Conservation (phyloP, 1,140 invertebrate genomes). For the Sarcophaga bullata region DNA sequence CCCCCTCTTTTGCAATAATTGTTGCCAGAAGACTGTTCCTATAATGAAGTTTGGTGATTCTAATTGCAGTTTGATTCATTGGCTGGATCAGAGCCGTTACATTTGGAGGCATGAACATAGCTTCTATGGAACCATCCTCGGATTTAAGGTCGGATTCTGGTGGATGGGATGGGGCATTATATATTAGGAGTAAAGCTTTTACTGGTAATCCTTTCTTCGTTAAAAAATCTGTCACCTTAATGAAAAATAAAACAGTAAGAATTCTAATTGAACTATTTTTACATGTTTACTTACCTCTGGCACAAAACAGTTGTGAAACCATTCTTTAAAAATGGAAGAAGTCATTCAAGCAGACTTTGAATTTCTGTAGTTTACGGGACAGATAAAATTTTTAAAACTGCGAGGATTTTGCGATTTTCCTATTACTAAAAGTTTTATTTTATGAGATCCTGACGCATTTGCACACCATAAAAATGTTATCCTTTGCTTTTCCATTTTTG, state of each 20-base stretch:
- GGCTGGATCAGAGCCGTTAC: neutral
- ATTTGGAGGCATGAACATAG: neutral
- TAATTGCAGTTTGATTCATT: neutral
- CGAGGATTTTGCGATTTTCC: too few relatives aligned
- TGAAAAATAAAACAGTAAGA: conserved; percentile 32
- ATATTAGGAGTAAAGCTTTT: neutral
- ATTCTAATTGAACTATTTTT: neutral
- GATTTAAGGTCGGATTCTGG: neutral
- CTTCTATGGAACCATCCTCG: neutral
- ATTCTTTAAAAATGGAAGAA: conserved; percentile 51
- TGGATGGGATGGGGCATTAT: neutral
- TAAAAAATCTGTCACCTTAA: neutral
- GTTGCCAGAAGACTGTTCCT: neutral
- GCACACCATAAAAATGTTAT: conserved; percentile 45
- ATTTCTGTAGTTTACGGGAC: too few relatives aligned
- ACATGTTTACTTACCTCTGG: conserved; percentile 39
- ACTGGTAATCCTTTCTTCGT: neutral
- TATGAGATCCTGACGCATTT: conserved; percentile 53
- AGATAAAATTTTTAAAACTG: too few relatives aligned
- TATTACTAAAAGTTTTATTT: too few relatives aligned
- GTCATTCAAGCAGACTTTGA: conserved; percentile 63
- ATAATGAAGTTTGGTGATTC: conserved; percentile 27
- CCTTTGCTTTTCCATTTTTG: conserved; percentile 53
- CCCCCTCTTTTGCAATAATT: neutral
- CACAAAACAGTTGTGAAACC: conserved; percentile 57